Base-by-base conservation (phyloP, 1,140 invertebrate species). In the Galendromus occidentalis region DNA sequence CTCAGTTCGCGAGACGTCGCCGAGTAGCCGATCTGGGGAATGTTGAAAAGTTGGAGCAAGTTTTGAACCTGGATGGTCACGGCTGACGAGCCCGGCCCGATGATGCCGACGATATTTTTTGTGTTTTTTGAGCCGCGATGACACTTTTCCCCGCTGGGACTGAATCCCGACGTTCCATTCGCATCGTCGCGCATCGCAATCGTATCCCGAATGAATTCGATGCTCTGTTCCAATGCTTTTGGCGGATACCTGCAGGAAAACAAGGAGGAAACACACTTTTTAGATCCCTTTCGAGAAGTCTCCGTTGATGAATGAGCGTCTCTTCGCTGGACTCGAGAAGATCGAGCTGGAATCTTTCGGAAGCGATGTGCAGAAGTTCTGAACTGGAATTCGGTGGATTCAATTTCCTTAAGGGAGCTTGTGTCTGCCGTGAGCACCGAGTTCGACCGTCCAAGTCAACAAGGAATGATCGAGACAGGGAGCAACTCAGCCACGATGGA, bases 1-100 rank as follows among this genome's bases (percentile, higher is more conserved):
- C 84, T 86, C 41, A 90, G 76, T 74, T 86, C 85, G 68, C 79
- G 80, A 39, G 82, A 84, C 7, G 87, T 90, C 4, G 86, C 84
- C 1, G 85, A 87, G 75, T 88, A 89, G 17, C 85, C 86, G 70
- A 88, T 86, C 75, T 87, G 85, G 0, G 86, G 85, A 67, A 87
- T 86, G 69, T 84, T 80, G 72, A 87, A 87, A 2, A 87, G 78
- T 73, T 88, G 86, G 33, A 89, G 75, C 30, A 90, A 74, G 77
- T 89, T 90, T 74, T 88, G 86, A 7, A 89, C 86, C 59, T 84
- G 82, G 63, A 85, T 81, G 0, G 84, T 81, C 2, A 83, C 81
- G 7, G 80, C 80, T 73, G 81, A 83, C 1, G 82, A 82, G 1
- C 83, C 84, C 0, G 84, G 84, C 2, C 84, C 84, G 22, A 86